A percentile compares a stretch with the other conserved stretches of the same genome.
Evolutionary conservation across 2,888 invertebrate species (phyloP).

Genomic region (Tanypteryx hageni): DNA sequence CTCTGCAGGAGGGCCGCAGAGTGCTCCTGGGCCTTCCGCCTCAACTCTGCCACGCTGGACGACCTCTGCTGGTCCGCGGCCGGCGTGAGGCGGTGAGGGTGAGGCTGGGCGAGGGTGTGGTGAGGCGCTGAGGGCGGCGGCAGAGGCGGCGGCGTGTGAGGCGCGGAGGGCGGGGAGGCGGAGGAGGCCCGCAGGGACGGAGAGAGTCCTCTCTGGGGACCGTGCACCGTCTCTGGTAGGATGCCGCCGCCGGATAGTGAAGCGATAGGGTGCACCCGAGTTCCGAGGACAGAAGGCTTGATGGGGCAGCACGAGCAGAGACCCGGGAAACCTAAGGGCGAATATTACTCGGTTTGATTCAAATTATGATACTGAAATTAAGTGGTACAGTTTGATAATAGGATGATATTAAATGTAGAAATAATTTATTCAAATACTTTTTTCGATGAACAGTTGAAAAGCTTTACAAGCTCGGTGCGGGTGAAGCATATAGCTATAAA

Average conservation of each 20-base stretch:
- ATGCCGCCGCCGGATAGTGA: constrained; percentile 67
- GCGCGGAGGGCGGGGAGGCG: constrained; percentile 70
- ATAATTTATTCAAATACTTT: no score
- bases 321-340: constrained; percentile 83
- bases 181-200: constrained; percentile 69
- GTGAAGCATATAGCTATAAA: no score
- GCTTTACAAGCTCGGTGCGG: no score
- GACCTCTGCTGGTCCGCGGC: constrained; percentile 83
- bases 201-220: constrained; percentile 70
- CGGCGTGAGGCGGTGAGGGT: constrained; percentile 70
- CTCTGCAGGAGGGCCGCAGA: constrained; percentile 91
- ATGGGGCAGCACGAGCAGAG: constrained; percentile 89
- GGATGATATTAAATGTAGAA: no score
- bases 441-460: no score
- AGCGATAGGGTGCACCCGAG: constrained; percentile 64
- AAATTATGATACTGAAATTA: no score
- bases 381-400: no score
- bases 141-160: constrained; percentile 72
- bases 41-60: constrained; percentile 92
- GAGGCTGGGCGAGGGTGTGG: constrained; percentile 71
- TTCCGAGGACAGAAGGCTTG: constrained; percentile 76
- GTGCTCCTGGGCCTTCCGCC: constrained; percentile 96
- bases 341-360: neutral
- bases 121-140: constrained; percentile 69
- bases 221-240: constrained; percentile 70